Evolutionary conservation across 1,140 invertebrate species (phyloP).

Genomic region (Hesperophylax magnus): DNA sequence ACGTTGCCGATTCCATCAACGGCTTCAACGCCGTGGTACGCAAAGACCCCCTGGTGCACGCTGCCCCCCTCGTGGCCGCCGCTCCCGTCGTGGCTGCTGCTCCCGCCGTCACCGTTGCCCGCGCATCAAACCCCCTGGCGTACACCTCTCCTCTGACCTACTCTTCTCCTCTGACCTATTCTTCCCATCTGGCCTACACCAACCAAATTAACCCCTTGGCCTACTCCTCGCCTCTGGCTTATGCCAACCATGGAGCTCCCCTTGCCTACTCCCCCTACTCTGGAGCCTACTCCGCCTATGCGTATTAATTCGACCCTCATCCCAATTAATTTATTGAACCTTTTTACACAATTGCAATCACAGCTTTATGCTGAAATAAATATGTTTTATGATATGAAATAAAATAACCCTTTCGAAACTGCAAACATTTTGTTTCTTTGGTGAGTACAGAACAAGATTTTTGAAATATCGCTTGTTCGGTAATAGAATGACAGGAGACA

Average conservation of each 20-base stretch:
- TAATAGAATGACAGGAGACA: too few relatives aligned
- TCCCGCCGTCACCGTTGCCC: conserved; percentile 63
- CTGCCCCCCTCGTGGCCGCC: conserved; percentile 50
- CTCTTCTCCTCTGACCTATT: conserved; percentile 23
- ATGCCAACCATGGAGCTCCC: conserved; percentile 46
- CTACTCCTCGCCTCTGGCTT: conserved; percentile 53
- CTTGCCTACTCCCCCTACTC: conserved; percentile 53
- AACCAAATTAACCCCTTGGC: conserved; percentile 45
- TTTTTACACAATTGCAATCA: too few relatives aligned
- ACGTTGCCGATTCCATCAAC: conserved; percentile 74
- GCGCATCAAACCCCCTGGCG: conserved; percentile 48
- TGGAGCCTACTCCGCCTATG: conserved; percentile 31
- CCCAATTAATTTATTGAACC: too few relatives aligned
- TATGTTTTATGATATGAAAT: too few relatives aligned
- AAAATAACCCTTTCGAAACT: too few relatives aligned
- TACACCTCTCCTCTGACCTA: conserved; percentile 53
- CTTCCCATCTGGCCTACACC: conserved; percentile 49
- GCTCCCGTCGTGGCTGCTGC: conserved; percentile 71
- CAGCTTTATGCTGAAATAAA: too few relatives aligned
- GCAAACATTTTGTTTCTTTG: too few relatives aligned
- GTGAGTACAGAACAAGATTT: too few relatives aligned
- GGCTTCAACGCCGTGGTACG: conserved; percentile 63
- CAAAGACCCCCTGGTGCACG: conserved; percentile 50
- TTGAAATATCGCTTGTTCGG: too few relatives aligned
- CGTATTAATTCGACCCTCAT: neutral